Evolutionary conservation across 2,113 vertebrate genomes (phyloP).

Genomic region (Chinchilla lanigera): DNA sequence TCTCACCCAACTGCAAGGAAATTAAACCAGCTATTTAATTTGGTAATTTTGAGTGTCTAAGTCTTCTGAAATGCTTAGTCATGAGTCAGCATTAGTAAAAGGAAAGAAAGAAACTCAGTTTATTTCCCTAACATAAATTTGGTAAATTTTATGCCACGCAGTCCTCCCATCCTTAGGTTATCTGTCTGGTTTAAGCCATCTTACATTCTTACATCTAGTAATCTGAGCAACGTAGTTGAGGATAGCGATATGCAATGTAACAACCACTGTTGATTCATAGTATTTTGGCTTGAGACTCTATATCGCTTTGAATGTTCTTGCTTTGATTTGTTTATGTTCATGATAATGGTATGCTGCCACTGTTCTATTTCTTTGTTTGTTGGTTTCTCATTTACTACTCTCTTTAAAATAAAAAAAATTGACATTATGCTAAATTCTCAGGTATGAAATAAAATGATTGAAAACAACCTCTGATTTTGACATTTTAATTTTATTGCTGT

Average conservation of each 20-base stretch:
- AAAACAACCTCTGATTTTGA: background rate
- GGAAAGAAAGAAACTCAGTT: background rate
- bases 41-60: background rate
- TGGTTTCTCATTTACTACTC: too few relatives aligned
- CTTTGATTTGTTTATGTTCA: too few relatives aligned
- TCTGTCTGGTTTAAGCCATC: background rate
- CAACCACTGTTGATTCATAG: too few relatives aligned
- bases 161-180: background rate
- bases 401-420: too few relatives aligned
- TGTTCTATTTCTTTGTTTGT: too few relatives aligned
- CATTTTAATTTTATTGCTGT: background rate
- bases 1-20: background rate
- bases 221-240: too few relatives aligned
- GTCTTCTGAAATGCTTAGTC: background rate
- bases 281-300: too few relatives aligned
- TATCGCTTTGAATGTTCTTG: too few relatives aligned
- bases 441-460: background rate
- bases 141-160: background rate
- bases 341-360: too few relatives aligned
- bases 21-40: background rate
- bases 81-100: background rate
- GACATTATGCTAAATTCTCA: background rate
- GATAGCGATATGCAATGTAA: too few relatives aligned
- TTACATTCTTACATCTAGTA: too few relatives aligned
- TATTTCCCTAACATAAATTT: background rate